phyloP scores from a whole-genome alignment of 2,888 invertebrate species.

The Tenthredo scrophulariae region DNA sequence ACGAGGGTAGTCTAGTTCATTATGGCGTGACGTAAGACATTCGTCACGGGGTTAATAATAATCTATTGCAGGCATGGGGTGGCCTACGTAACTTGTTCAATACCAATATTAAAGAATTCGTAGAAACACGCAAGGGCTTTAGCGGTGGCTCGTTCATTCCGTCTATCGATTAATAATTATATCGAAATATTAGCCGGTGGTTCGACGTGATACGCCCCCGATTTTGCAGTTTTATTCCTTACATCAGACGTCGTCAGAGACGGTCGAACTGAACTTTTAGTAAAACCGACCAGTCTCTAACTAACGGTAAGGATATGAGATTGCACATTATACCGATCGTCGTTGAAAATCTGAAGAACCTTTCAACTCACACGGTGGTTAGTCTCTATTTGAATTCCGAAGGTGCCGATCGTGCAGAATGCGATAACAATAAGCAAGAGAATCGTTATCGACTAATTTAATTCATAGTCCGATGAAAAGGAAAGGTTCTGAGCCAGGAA shows the following conservation, averaged over 20 bases:
- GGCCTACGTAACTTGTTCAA: conserved; percentile 41
- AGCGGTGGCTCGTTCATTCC: conserved; percentile 42
- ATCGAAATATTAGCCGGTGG: conserved; percentile 45
- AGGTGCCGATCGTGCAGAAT: background rate
- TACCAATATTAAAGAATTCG: conserved; percentile 49
- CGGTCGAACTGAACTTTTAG: background rate
- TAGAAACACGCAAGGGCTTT: conserved; percentile 35
- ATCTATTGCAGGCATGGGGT: background rate
- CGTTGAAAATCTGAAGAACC: background rate
- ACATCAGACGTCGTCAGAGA: background rate
- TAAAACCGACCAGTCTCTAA: background rate
- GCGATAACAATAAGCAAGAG: background rate
- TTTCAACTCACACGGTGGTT: background rate
- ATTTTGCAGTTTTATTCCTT: conserved; percentile 24
- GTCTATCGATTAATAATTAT: conserved; percentile 54
- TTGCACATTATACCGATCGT: background rate
- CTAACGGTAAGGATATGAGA: background rate
- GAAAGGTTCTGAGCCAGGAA: background rate
- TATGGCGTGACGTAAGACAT: conserved; percentile 45
- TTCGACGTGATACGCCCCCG: conserved; percentile 1
- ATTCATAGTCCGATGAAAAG: background rate
- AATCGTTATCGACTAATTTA: background rate
- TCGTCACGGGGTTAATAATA: conserved; percentile 41
- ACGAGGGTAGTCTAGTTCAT: background rate
- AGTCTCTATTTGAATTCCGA: background rate